Conservation (phyloP, 2,888 invertebrate genomes). For the Mellilla xanthometata region DNA sequence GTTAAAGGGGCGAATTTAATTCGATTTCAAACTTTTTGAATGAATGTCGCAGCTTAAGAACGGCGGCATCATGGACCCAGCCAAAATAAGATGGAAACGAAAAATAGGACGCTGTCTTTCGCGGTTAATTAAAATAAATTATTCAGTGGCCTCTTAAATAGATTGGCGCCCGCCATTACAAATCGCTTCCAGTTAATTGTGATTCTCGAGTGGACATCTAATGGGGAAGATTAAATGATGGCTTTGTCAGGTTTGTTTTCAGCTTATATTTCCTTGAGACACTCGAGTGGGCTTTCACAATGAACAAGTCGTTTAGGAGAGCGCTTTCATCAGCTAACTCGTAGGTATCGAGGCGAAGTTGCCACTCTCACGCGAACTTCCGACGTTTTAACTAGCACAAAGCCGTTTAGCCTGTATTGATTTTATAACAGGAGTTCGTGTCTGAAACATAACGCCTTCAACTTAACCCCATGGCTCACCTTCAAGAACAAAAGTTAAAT, state of each 20-base stretch:
- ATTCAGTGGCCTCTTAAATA: constrained; percentile 64
- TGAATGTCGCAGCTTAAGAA: constrained; percentile 71
- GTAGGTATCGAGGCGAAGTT: constrained; percentile 32
- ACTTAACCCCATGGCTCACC: constrained; percentile 47
- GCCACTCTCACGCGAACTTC: constrained; percentile 53
- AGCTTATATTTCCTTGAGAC: constrained; percentile 22
- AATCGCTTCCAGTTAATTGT: constrained; percentile 58
- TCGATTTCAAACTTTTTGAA: constrained; percentile 79
- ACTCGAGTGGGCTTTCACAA: constrained; percentile 29
- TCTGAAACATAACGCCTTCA: constrained; percentile 38
- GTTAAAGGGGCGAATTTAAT: constrained; percentile 81
- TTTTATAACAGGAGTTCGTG: constrained; percentile 55
- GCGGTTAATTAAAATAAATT: constrained; percentile 76
- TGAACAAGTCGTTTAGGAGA: constrained; percentile 41
- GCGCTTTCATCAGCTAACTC: constrained; percentile 35
- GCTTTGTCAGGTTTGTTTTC: constrained; percentile 30
- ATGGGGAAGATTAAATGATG: constrained; percentile 48
- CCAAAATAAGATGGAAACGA: constrained; percentile 66
- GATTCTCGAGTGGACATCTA: constrained; percentile 40
- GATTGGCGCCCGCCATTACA: constrained; percentile 61
- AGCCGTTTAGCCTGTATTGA: constrained; percentile 62
- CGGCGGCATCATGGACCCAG: constrained; percentile 55
- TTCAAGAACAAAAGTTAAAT: constrained; percentile 59
- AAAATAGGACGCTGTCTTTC: constrained; percentile 66
- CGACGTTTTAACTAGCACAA: constrained; percentile 54